Evolutionary conservation across 2,797 vertebrate species (phyloP).

Genomic region (Myripristis murdjan): DNA sequence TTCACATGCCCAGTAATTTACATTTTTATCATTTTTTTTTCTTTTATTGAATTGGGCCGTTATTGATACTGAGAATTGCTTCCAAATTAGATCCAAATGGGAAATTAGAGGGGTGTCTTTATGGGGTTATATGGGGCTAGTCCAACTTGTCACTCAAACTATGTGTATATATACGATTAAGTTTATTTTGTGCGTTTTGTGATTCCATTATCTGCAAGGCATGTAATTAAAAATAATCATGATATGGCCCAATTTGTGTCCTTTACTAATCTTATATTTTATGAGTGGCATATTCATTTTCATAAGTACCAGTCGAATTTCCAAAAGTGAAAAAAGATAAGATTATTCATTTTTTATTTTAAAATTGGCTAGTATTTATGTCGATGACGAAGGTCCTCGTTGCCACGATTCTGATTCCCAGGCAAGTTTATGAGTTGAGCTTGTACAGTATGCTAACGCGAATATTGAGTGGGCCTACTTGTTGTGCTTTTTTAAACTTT

Average conservation of each 20-base stretch:
- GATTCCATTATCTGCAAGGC: background rate
- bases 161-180: background rate
- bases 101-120: background rate
- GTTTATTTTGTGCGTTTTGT: background rate
- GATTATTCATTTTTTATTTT: background rate
- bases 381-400: constrained; percentile 5
- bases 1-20: background rate
- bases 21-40: background rate
- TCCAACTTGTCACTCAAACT: background rate
- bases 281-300: background rate
- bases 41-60: background rate
- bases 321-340: background rate
- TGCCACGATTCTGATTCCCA: background rate
- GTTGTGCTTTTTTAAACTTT: too few relatives aligned
- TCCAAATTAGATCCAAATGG: background rate
- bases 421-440: background rate
- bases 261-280: background rate
- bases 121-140: background rate
- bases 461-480: background rate
- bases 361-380: background rate
- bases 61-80: background rate
- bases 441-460: background rate
- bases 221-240: background rate
- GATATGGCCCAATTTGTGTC: background rate
- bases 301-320: too few relatives aligned